Base-by-base conservation (phyloP, 2,888 invertebrate species). In the Neria commutata region DNA sequence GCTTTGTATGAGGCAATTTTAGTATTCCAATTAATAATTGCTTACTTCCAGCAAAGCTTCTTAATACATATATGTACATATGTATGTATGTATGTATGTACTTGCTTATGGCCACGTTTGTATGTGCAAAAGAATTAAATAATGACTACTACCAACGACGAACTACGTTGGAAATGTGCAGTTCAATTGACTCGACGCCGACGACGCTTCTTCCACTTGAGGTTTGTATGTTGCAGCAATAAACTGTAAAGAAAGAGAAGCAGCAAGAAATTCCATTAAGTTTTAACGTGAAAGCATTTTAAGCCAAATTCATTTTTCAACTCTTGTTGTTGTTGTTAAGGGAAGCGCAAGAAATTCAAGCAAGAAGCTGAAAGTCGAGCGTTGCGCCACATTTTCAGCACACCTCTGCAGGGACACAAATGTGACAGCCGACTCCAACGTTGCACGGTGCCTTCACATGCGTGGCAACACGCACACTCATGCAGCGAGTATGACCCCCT, bases 181-280 rank as follows among this genome's bases (percentile, higher is more conserved):
- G 14, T 54, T 66, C 61, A 65, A 64, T 64, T 67, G 64, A 70
- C 67, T 63, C 63, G 58, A 60, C 56, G 61, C 49, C 63, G 66
- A 47, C 60, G 66, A 51, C 57, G 63, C 53, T 52, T 47, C 58
- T 66, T 67, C 66, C 75, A 67, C 50, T 51, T 58, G 65, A 59
- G 63, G 53, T 65, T 59, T 56, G 53, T 61, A 11, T 50, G 62
- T 61, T 61, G 60, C 54, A 54, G 54, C 25, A 61, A 52, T 60
- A 64, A 69, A 65, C 78, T 77, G 72, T 17, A 75, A 74, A 49
- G 46, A 57, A 37, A 61, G 24, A 21, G 19, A 53, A 56, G 17
- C 17, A 53, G 6, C 37, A n/a, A n/a, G n/a, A n/a, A n/a, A n/a
- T n/a, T 3, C 21, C 3, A 45, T 45, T 45, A 45, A 17, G 14